A percentile compares a stretch with the other conserved stretches of the same genome.
Conservation (phyloP, 2,888 invertebrate species). For the Hipparchia sbordonii region DNA sequence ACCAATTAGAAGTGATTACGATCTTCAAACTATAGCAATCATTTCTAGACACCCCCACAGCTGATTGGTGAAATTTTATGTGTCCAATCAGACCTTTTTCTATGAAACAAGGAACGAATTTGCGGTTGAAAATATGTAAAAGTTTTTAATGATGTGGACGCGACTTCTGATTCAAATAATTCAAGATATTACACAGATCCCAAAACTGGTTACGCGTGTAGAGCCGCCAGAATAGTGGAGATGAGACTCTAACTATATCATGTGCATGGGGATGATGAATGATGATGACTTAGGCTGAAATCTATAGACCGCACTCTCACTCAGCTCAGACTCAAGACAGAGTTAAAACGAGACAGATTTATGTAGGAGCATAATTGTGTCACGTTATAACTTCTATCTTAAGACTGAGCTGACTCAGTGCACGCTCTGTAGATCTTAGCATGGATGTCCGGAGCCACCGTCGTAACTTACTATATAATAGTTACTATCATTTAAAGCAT, state of each 20-base stretch:
- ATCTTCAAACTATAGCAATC: no score
- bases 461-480: conserved; percentile 6
- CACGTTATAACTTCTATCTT: no score
- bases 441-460: conserved; percentile 1
- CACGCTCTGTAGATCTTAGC: no score
- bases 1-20: no score
- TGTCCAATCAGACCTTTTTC: no score
- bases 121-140: background rate
- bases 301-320: no score
- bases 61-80: background rate
- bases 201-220: conserved; percentile 47
- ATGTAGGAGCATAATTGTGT: no score
- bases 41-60: no score
- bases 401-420: no score
- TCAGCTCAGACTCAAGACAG: no score
- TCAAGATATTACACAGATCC: conserved; percentile 53
- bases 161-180: conserved; percentile 28
- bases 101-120: background rate
- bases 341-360: no score
- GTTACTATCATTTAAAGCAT: background rate
- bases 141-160: background rate
- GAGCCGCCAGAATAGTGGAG: conserved; percentile 45
- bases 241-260: conserved; percentile 31
- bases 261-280: conserved; percentile 8
- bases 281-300: background rate